Percentiles rank a stretch among this genome's conserved stretches.
Conservation (phyloP, 2,113 vertebrate genomes). For the Laterallus jamaicensis region DNA sequence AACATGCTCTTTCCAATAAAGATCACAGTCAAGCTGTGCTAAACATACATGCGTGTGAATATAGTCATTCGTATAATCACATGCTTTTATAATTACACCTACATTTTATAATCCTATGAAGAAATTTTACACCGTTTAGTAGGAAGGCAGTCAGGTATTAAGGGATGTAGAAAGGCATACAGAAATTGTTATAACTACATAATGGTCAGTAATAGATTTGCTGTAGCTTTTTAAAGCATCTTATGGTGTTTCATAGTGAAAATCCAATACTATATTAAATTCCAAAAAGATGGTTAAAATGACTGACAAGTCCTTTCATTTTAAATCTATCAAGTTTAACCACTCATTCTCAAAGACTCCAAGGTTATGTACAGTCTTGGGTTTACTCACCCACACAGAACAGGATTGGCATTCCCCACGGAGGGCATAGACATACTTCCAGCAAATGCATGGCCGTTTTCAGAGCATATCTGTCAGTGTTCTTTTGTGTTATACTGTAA, state of each 20-base stretch:
- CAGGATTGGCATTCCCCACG: not conserved
- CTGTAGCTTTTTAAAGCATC: not conserved
- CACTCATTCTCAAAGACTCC: not conserved
- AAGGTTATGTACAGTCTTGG: not conserved
- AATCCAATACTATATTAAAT: not conserved
- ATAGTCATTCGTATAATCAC: not conserved
- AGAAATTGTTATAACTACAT: not conserved
- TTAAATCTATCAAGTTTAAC: not conserved
- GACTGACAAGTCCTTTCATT: not conserved
- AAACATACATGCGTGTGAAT: not conserved
- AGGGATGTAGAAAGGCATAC: not conserved
- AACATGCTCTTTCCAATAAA: not conserved
- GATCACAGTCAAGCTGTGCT: not conserved
- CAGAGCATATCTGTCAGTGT: not conserved
- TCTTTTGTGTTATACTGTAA: not conserved
- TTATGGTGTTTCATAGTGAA: not conserved
- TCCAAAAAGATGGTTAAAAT: not conserved
- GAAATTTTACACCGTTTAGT: not conserved
- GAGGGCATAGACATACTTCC: not conserved
- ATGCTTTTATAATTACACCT: not conserved
- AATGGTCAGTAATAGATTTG: not conserved
- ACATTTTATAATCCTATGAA: not conserved
- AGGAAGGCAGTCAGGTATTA: not conserved
- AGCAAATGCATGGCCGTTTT: not conserved
- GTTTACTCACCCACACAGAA: not conserved